Base-by-base conservation (phyloP, 2,888 invertebrate genomes). In the Pachliopta kotzebuea region DNA sequence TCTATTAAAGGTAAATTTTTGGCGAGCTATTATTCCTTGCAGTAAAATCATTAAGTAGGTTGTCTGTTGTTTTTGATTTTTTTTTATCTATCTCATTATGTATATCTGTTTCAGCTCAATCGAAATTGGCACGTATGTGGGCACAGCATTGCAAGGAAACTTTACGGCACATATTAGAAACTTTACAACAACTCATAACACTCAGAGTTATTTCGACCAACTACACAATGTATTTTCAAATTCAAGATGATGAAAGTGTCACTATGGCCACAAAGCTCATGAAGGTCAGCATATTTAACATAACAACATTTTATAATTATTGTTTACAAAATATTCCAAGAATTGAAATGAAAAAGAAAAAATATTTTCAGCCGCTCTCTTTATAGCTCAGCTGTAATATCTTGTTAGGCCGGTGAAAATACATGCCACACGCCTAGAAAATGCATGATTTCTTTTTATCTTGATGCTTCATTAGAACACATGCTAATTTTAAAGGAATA, bases 101-200 rank as follows among this genome's bases (percentile, higher is more conserved):
- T 45, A 18, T 18, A 23, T 49, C 45, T 31, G 26, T 70, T 56
- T 71, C 85, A 76, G 95, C 94, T 21, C 97, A 97, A 92, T 97
- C 96, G 1, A 94, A 94, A 76, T 83, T 98, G 61, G 97, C 96
- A 0, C 92, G 94, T 1, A 93, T 96, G 18, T 98, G 97, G 97
- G 94, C 96, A 0, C 92, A 92, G 52, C 94, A 95, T 72, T 94
- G 94, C 75, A 93, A 93, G 70, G 92, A 92, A 42, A 93, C 93
- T 62, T 86, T 97, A 56, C 93, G 94, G 26, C 93, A 93, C 71
- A 93, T 96, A 59, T 81, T 97, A 66, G 95, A 96, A 77, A 94
- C 95, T 26, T 89, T 98, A 21, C 98, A 98, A 76, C 98, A 98
- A 80, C 92, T 98, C 55, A 96, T 98, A 70, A 97, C 98, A 0